phyloP scores from a whole-genome alignment of 53 echinoderm and acorn worm genomes.

The Echinarachnius parma region DNA sequence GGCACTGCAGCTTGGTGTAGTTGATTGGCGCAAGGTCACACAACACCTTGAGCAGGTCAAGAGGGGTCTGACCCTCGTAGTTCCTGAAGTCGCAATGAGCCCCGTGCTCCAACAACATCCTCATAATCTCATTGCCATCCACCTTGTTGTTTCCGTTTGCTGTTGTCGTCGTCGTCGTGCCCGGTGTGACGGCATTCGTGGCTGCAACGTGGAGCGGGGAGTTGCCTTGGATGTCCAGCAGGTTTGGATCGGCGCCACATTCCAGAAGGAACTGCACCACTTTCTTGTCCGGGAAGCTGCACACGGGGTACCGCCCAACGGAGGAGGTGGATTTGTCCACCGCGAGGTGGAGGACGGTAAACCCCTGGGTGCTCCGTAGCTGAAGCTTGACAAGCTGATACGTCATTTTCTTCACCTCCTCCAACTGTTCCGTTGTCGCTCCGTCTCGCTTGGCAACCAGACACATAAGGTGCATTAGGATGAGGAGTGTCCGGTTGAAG shows the following conservation, averaged over 20 bases:
- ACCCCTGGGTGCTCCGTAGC: conserved; percentile 63
- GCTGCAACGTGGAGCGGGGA: conserved; percentile 80
- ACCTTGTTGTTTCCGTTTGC: conserved; percentile 47
- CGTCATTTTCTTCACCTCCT: conserved; percentile 66
- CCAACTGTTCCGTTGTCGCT: conserved; percentile 35
- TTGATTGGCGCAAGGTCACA: conserved; percentile 81
- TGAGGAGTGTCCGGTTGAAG: conserved; percentile 86
- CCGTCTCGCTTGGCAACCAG: conserved; percentile 79
- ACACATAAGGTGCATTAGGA: conserved; percentile 95
- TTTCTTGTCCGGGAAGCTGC: conserved; percentile 74
- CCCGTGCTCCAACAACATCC: conserved; percentile 65
- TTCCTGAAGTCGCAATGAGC: conserved; percentile 86
- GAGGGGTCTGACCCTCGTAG: conserved; percentile 55
- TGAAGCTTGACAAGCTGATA: conserved; percentile 74
- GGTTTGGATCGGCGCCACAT: conserved; percentile 76
- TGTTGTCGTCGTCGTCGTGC: conserved; percentile 20
- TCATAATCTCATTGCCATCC: conserved; percentile 54
- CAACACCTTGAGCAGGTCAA: conserved; percentile 63
- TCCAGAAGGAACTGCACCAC: conserved; percentile 77
- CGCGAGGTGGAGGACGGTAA: conserved; percentile 75
- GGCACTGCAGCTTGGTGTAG: conserved; percentile 84
- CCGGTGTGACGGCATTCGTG: conserved; percentile 13
- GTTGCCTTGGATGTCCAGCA: conserved; percentile 64
- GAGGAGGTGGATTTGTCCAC: conserved; percentile 81
- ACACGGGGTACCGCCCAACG: conserved; percentile 97